A percentile compares a stretch with the other conserved stretches of the same genome.
phyloP scores from a whole-genome alignment of 2,113 vertebrate species.

The Bostrychus sinensis region DNA sequence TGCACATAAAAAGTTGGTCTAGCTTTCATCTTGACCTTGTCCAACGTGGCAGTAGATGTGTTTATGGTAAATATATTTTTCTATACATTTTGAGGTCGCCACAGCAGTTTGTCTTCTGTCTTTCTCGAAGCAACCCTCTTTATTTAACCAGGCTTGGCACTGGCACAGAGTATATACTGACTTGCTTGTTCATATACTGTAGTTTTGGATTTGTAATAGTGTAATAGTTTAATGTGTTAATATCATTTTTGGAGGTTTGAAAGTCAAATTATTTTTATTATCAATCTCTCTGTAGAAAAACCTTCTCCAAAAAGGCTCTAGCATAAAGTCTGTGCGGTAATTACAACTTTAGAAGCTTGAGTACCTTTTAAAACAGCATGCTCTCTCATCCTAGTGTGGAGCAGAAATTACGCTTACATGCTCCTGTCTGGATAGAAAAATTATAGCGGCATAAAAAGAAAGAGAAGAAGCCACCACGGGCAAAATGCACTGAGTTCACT shows the following conservation, averaged over 20 bases:
- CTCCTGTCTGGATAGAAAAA: constrained; percentile 58
- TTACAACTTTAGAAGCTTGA: constrained; percentile 47
- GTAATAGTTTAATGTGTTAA: constrained; percentile 29
- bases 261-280: not conserved
- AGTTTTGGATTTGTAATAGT: no score
- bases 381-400: constrained; percentile 46
- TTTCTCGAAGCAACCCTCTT: no score
- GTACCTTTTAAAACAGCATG: constrained; percentile 45
- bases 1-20: no score
- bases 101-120: no score
- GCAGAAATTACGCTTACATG: constrained; percentile 54
- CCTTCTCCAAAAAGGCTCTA: constrained; percentile 20
- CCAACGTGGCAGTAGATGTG: no score
- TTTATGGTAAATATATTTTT: no score
- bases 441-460: constrained; percentile 58
- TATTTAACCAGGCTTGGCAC: no score
- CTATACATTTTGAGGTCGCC: no score
- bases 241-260: not conserved
- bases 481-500: constrained; percentile 59
- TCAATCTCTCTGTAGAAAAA: constrained; percentile 15
- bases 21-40: no score
- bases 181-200: no score
- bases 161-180: no score
- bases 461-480: constrained; percentile 55
- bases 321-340: constrained; percentile 47